phyloP scores from a whole-genome alignment of 2,113 vertebrate species.

The Paedocypris sp. region DNA sequence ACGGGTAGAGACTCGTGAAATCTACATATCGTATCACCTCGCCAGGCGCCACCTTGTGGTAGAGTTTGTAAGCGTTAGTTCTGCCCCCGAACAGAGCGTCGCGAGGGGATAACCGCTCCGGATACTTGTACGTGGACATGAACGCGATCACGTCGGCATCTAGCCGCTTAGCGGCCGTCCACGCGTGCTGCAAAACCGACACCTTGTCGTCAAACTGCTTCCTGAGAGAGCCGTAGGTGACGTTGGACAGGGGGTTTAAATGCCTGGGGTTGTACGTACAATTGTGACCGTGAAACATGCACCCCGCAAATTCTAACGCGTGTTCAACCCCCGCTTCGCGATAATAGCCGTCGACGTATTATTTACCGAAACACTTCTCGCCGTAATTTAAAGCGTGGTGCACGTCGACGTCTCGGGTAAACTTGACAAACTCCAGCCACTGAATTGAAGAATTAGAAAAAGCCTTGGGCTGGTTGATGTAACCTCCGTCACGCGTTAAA shows the following conservation, averaged over 20 bases:
- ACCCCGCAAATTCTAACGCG: no score
- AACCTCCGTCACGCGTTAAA: neutral
- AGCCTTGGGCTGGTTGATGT: neutral
- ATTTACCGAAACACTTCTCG: no score
- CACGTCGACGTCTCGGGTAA: neutral
- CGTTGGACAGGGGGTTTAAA: no score
- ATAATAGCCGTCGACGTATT: no score
- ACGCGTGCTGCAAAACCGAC: neutral
- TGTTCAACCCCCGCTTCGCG: no score
- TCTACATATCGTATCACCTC: constrained; percentile 3
- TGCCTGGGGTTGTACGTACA: no score
- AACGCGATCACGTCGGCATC: neutral
- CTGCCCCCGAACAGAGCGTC: neutral
- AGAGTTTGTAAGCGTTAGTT: neutral
- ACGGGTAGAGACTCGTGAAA: neutral
- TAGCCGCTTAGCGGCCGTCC: no score
- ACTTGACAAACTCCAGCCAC: neutral
- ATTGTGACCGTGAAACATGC: no score
- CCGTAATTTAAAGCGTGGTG: neutral
- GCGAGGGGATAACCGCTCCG: neutral
- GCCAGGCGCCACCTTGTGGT: neutral
- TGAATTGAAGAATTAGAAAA: neutral
- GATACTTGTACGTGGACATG: neutral
- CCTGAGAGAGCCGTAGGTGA: neutral
- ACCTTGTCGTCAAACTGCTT: neutral